phyloP scores from a whole-genome alignment of 2,113 vertebrate species.

The Indri indri region DNA sequence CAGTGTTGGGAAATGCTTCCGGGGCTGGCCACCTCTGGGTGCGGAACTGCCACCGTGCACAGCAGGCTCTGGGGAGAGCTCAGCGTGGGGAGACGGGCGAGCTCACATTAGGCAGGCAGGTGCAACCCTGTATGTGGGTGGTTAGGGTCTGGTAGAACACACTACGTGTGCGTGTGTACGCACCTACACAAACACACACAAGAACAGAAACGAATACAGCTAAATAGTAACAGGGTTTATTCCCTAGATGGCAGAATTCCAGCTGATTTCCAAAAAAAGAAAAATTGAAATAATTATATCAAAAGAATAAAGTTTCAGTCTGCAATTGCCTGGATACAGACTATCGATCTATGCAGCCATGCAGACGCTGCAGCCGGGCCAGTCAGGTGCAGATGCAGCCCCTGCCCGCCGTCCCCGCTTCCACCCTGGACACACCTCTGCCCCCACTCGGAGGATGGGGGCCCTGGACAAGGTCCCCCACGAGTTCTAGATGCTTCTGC shows the following conservation, averaged over 20 bases:
- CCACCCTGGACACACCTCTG: no score
- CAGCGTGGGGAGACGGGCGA: no score
- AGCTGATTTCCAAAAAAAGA: accelerated
- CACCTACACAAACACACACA: accelerated
- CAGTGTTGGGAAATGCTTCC: no score
- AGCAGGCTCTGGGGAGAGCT: no score
- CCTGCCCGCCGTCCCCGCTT: not conserved
- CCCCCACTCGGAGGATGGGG: not conserved
- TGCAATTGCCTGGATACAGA: not conserved
- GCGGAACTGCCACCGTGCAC: no score
- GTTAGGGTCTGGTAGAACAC: no score
- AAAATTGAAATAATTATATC: not conserved
- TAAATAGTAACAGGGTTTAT: not conserved
- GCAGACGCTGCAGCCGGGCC: no score
- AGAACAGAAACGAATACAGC: no score
- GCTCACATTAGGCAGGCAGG: no score
- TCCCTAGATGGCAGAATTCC: accelerated
- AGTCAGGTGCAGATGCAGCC: not conserved
- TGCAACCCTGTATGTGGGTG: no score
- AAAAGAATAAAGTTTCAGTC: not conserved
- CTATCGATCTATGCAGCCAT: accelerated
- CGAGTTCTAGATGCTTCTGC: not conserved
- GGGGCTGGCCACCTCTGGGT: no score
- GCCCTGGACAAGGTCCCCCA: not conserved
- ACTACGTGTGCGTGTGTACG: no score